phyloP scores from a whole-genome alignment of 2,113 vertebrate species.

The Phalacrocorax aristotelis region DNA sequence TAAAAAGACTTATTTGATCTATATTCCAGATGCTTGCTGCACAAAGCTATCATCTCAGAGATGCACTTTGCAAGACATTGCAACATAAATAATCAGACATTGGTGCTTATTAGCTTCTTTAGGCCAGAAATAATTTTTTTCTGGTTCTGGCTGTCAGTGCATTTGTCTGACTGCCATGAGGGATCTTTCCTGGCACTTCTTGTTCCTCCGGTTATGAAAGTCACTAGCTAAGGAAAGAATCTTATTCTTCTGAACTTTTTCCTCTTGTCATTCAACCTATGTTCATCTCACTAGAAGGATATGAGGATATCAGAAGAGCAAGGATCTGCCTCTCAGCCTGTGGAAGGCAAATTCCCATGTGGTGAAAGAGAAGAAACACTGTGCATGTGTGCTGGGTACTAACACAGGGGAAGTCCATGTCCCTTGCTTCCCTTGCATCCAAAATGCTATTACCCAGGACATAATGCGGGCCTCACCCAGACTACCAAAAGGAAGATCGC shows the following conservation, averaged over 20 bases:
- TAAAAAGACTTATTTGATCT: not conserved
- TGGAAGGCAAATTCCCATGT: not conserved
- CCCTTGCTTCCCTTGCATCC: not conserved
- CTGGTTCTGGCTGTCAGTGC: not conserved
- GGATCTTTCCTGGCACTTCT: not conserved
- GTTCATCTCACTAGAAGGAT: not conserved
- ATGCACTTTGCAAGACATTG: not conserved
- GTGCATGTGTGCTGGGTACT: rapidly evolving
- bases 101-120: not conserved
- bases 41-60: not conserved
- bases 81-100: not conserved
- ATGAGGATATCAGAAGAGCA: not conserved
- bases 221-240: not conserved
- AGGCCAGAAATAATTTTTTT: not conserved
- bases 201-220: not conserved
- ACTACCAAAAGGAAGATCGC: not conserved
- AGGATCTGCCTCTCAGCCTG: not conserved
- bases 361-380: not conserved
- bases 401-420: not conserved
- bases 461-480: rapidly evolving
- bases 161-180: not conserved
- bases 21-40: not conserved
- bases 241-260: not conserved
- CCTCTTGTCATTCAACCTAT: not conserved
- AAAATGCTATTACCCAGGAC: not conserved